These are phyloP conservation scores for Busseola fusca DNA, from an alignment of 2,888 invertebrate genomes.

Conservation along the genomic window DNA sequence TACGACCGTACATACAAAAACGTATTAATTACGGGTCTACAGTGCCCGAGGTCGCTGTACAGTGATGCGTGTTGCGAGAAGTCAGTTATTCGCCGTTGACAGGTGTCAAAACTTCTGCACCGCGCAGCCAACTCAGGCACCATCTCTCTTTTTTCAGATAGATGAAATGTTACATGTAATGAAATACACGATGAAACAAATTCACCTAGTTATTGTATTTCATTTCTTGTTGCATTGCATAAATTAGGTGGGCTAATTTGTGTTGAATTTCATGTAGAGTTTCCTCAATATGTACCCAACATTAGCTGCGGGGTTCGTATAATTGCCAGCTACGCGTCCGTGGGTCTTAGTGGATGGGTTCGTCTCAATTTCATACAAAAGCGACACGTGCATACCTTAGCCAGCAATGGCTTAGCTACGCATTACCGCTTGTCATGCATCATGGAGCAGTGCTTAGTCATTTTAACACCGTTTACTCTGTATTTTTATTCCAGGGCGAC, in stretches of 20 bases:
- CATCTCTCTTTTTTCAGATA: no score
- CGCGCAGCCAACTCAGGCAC: no score
- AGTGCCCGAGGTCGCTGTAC: not conserved
- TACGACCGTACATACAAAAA: no score
- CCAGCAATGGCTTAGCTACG: no score
- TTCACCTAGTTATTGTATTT: not conserved
- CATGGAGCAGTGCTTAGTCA: not conserved
- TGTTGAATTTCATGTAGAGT: not conserved
- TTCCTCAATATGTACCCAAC: not conserved
- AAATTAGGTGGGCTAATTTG: not conserved
- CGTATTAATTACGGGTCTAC: not conserved
- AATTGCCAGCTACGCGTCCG: not conserved
- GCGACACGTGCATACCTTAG: not conserved
- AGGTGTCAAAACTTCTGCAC: no score
- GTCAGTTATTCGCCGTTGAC: no score
- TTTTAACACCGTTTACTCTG: not conserved
- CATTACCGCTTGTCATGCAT: no score
- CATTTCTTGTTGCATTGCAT: not conserved
- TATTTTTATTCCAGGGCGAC: conserved; percentile 28
- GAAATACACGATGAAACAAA: no score
- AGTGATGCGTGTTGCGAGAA: no score
- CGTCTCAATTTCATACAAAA: no score
- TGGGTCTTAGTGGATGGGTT: not conserved
- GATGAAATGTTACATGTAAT: no score
- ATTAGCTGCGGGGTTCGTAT: not conserved